phyloP scores from a whole-genome alignment of 2,888 invertebrate genomes.

The Cheilosia vernalis region DNA sequence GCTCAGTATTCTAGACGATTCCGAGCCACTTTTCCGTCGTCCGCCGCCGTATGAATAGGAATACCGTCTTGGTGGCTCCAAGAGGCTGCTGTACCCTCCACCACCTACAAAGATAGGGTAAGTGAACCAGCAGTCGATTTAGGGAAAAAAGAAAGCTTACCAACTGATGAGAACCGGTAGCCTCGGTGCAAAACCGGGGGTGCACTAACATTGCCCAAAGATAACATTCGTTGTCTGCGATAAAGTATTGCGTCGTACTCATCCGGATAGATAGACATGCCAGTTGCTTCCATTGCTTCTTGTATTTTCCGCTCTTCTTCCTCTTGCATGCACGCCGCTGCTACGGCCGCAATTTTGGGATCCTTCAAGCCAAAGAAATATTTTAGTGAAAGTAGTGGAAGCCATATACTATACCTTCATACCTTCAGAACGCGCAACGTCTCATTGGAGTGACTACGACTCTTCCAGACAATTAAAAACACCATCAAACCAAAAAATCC shows the following conservation, averaged over 20 bases:
- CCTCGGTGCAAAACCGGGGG: slow-evolving; percentile 84
- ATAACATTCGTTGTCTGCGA: slow-evolving; percentile 85
- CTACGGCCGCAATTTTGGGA: slow-evolving; percentile 91
- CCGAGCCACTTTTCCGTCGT: slow-evolving; percentile 86
- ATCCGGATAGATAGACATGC: slow-evolving; percentile 84
- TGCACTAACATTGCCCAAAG: slow-evolving; percentile 88
- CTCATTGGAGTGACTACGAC: slow-evolving; percentile 90
- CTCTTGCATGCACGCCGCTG: slow-evolving; percentile 90
- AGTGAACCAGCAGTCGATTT: not conserved
- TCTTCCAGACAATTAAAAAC: slow-evolving; percentile 95
- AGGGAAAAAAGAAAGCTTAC: slow-evolving; percentile 77
- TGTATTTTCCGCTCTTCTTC: slow-evolving; percentile 90
- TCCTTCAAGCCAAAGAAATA: slow-evolving; percentile 84
- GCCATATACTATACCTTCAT: not conserved
- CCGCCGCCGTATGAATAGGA: slow-evolving; percentile 84
- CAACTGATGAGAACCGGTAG: slow-evolving; percentile 86
- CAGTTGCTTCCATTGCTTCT: slow-evolving; percentile 89
- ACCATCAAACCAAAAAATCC: slow-evolving; percentile 96
- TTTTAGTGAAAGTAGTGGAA: not conserved
- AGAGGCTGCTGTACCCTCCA: slow-evolving; percentile 88
- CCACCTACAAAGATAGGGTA: slow-evolving; percentile 81
- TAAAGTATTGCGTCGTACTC: slow-evolving; percentile 84
- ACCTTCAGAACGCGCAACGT: slow-evolving; percentile 87
- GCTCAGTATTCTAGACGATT: slow-evolving; percentile 84
- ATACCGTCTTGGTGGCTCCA: slow-evolving; percentile 88